Conservation (phyloP, 2,888 invertebrate genomes). For the Lepidochitona cinerea region DNA sequence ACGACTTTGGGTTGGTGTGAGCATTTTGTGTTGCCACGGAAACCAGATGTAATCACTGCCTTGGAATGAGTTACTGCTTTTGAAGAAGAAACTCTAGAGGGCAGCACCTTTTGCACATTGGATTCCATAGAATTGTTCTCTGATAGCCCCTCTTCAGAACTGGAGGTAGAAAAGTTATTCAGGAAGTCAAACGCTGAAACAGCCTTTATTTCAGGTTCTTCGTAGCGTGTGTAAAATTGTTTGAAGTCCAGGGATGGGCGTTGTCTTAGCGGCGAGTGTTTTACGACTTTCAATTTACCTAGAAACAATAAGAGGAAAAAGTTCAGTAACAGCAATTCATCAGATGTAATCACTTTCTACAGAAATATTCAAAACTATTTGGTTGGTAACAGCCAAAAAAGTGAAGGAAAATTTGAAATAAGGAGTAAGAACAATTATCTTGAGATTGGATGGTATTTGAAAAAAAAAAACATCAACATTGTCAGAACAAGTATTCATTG, state of each 20-base stretch:
- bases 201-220: conserved; percentile 52
- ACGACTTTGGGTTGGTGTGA: not conserved
- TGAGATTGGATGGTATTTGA: too few species aligned
- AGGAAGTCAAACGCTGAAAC: conserved; percentile 58
- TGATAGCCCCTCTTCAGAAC: not conserved
- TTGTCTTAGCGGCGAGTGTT: conserved; percentile 5
- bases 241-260: conserved; percentile 44
- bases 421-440: too few species aligned
- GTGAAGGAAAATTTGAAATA: too few species aligned
- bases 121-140: too few species aligned
- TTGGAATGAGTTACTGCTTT: not conserved
- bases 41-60: not conserved
- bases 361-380: not conserved
- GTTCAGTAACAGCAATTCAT: too few species aligned
- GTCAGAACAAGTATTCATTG: too few species aligned
- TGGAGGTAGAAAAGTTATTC: conserved; percentile 43
- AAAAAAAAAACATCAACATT: too few species aligned
- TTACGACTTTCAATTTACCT: conserved; percentile 37
- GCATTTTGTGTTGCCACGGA: not conserved
- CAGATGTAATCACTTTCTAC: not conserved
- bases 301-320: too few species aligned
- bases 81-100: not conserved
- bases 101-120: too few species aligned
- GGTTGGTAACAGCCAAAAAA: too few species aligned
- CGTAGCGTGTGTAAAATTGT: conserved; percentile 47